Evolutionary conservation across 2,797 vertebrate genomes (phyloP).

Genomic region (Phrynocephalus forsythii): DNA sequence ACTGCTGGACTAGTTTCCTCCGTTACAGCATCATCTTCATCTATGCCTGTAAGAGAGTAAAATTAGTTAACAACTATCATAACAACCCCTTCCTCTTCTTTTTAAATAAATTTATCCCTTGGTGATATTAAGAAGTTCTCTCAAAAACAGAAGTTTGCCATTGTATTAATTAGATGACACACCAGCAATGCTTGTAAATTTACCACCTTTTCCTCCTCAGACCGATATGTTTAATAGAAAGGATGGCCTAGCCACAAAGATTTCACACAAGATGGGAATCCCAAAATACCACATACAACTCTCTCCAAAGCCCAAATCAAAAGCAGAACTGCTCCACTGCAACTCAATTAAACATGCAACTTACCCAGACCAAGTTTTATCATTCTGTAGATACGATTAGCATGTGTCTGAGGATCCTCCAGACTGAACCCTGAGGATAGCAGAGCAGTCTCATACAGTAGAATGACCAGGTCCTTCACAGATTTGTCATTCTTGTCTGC

Average conservation of each 20-base stretch:
- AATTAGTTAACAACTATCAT: fast-evolving
- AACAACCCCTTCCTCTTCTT: fast-evolving
- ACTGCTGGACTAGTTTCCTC: slow-evolving; percentile 84
- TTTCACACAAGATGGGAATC: not conserved
- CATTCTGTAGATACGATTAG: slow-evolving; percentile 97
- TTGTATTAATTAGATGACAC: too few species aligned
- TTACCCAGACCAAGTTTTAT: slow-evolving; percentile 96
- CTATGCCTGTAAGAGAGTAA: slow-evolving; percentile 83
- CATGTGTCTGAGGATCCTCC: slow-evolving; percentile 94
- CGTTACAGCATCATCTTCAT: slow-evolving; percentile 88
- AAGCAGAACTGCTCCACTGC: too few species aligned
- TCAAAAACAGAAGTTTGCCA: too few species aligned
- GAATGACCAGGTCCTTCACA: slow-evolving; percentile 94
- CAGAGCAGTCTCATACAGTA: slow-evolving; percentile 91
- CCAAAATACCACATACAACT: too few species aligned
- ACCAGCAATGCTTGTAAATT: too few species aligned
- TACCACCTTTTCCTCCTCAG: too few species aligned
- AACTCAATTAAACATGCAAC: slow-evolving; percentile 26
- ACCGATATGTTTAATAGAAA: not conserved
- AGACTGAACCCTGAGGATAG: slow-evolving; percentile 94
- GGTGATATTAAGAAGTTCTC: not conserved
- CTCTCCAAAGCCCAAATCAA: not conserved
- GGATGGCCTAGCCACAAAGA: too few species aligned
- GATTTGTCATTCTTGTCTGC: slow-evolving; percentile 98
- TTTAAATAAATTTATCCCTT: too few species aligned